Base-by-base conservation (phyloP, 1,140 invertebrate species). In the Laodelphax striatellus region DNA sequence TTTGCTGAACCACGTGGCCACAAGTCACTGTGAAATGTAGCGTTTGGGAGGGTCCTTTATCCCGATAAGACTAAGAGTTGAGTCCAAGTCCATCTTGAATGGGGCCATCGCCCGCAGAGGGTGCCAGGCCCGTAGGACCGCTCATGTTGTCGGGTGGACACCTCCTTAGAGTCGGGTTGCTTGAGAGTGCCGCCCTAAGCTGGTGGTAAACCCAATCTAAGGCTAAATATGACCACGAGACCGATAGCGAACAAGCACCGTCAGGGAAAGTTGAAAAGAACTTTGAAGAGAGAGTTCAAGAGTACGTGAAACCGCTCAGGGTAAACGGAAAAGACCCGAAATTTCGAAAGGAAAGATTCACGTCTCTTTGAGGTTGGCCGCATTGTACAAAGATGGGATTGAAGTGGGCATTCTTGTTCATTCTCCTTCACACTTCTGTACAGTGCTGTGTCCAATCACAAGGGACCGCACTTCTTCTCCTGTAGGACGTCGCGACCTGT, bases 201-300 rank as follows among this genome's bases (percentile, higher is more conserved):
- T 38, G 34, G 34, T 38, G 34, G 34, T 38, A 38, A 88, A 80
- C 80, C 85, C 80, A 84, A 85, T 84, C 84, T 83, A 89, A 88
- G 81, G 83, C 85, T 88, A 88, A 89, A 88, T 88, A 88, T 78
- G 64, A 74, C 76, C 80, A 79, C 77, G 84, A 88, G 83, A 85
- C 85, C 84, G 84, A 90, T 87, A 90, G 86, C 82, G 78, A 84
- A 90, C 85, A 88, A 90, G 86, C 90, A 89, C 85, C 82, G 86
- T 86, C 85, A 89, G 83, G 87, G 85, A 89, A 90, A 88, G 84
- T 84, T 88, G 85, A 84, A 88, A 88, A 88, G 84, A 79, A 87
- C 84, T 87, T 86, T 88, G 85, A 87, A 88, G 79, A 88, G 79
- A 88, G 84, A 87, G 86, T 87, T 85, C 74, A 89, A 88, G 73